Base-by-base conservation (phyloP, 2,113 vertebrate genomes). In the Collichthys lucidus region DNA sequence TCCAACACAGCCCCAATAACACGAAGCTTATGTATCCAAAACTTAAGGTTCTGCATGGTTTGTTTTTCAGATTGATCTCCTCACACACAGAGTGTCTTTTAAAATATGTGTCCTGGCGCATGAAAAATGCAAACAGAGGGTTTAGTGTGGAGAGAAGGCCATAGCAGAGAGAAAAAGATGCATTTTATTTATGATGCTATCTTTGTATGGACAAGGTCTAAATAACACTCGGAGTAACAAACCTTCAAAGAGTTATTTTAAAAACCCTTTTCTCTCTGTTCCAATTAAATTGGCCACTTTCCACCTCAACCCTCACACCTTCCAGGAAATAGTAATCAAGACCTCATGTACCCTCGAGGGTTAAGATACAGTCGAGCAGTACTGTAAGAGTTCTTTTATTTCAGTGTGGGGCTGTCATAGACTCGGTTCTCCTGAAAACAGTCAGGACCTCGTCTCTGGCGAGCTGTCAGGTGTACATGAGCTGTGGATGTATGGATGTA, bases 391-490 rank as follows among this genome's bases (percentile, higher is more conserved):
- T 62, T 67, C 19, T 55, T 77, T 70, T 72, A 53, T 20, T 71
- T 55, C 19, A 26, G n/a, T 42, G 72, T 57, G 55, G 16, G 53
- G 59, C 65, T 72, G 60, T 71, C 67, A 64, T 9, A 40, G 16
- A 47, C 20, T n/a, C 64, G 31, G 2, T 40, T 47, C 67, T 67
- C 19, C 61, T 78, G 60, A 66, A 80, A 52, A 52, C 19, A 56
- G 47, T 79, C 24, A 56, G 15, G 57, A 68, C 19, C 62, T 81
- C 20, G 76, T 71, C 40, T 88, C 15, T 70, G 66, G 66, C 40
- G 42, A 26, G 52, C 69, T 65, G 24, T 72, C 82, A 83, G 46
- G n/a, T 47, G 14, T n/a, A 61, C 66, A 14, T 4, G 3, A 61
- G 82, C 67, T 6, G 71, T n/a, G 20, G 74, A 64, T 68, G 86